phyloP scores from a whole-genome alignment of 2,113 vertebrate species.

The Spermophilus dauricus region DNA sequence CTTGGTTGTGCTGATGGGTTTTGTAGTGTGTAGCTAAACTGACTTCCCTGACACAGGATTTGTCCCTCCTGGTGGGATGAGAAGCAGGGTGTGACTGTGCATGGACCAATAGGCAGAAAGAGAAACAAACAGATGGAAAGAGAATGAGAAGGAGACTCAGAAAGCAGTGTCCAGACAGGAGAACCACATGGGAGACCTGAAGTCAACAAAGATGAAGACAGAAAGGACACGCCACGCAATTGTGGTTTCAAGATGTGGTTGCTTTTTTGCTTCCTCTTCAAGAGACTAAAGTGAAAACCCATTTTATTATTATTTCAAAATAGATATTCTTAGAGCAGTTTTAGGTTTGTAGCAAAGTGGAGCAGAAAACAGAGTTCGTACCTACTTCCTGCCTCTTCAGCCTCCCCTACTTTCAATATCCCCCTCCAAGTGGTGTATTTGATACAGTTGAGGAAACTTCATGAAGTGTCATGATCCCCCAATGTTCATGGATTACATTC shows the following conservation, averaged over 20 bases:
- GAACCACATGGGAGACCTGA: fast-evolving
- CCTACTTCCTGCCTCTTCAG: background rate
- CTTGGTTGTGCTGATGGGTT: background rate
- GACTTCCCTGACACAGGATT: background rate
- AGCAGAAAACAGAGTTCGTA: background rate
- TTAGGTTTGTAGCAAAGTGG: background rate
- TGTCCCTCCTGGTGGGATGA: background rate
- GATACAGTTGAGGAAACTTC: background rate
- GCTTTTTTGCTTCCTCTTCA: background rate
- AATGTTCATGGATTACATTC: background rate
- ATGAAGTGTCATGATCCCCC: too few species aligned
- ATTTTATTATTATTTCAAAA: background rate
- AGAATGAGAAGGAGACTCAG: background rate
- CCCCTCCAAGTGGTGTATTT: background rate
- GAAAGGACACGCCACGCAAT: background rate
- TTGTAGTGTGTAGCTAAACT: background rate
- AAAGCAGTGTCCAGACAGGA: background rate
- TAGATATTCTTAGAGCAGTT: background rate
- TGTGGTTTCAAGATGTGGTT: background rate
- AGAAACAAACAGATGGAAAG: background rate
- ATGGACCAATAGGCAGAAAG: background rate
- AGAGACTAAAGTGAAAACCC: background rate
- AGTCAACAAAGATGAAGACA: background rate
- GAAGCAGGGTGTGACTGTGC: background rate
- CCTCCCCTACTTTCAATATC: background rate